phyloP scores from a whole-genome alignment of 2,113 vertebrate species.

The Abramis brama region DNA sequence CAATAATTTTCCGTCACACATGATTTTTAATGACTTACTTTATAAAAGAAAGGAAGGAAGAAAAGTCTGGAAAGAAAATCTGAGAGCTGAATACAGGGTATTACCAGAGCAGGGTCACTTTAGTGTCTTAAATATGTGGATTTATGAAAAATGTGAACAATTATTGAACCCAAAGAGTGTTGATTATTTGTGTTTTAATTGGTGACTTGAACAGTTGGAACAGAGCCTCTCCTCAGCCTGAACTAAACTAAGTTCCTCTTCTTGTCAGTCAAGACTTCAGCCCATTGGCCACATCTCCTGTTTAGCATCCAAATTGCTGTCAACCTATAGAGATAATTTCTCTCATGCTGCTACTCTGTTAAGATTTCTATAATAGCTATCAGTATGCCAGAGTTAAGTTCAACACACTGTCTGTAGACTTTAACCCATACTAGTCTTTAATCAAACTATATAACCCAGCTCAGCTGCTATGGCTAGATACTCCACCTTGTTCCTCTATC shows the following conservation, averaged over 20 bases:
- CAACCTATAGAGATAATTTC: too few relatives aligned
- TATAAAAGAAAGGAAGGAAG: constrained; percentile 12
- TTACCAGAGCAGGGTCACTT: neutral
- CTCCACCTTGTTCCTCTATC: too few relatives aligned
- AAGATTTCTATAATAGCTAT: too few relatives aligned
- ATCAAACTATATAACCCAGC: too few relatives aligned
- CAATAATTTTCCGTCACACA: neutral
- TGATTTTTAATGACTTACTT: constrained; percentile 21
- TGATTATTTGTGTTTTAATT: neutral
- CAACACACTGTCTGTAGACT: too few relatives aligned
- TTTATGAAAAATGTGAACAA: neutral
- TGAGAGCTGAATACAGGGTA: neutral
- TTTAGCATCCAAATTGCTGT: too few relatives aligned
- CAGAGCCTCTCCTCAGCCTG: neutral
- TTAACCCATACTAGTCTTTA: too few relatives aligned
- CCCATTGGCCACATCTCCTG: too few relatives aligned
- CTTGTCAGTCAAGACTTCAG: neutral
- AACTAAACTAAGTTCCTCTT: too few relatives aligned
- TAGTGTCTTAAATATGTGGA: neutral
- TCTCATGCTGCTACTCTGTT: too few relatives aligned
- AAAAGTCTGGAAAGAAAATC: neutral
- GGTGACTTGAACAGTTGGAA: neutral
- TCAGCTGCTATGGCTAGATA: too few relatives aligned
- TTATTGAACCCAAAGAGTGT: neutral
- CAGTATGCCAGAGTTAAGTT: too few relatives aligned